Evolutionary conservation across 64 coral and sea anemone genomes (phyloP), one percentile per base, ranked within the genome.

Genomic region (Platygyra sinensis): DNA sequence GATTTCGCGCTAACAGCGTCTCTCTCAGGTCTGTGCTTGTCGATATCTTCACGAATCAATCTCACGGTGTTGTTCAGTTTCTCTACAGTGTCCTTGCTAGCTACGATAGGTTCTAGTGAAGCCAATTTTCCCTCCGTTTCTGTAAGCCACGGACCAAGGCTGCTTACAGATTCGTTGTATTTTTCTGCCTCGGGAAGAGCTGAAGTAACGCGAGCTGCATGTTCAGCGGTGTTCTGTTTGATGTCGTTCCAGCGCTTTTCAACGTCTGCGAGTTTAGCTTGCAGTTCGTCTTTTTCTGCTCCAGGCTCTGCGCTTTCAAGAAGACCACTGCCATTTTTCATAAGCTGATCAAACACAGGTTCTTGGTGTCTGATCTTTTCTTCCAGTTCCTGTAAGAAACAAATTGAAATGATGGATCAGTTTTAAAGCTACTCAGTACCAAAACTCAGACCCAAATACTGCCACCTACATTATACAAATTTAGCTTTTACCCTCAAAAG

Each of bases 291-390:
- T 86, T 87, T 86, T 63, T 99, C 97, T 12, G 94, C 32, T 16
- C 97, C 97, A 89, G 97, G 91, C 42, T 99, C 97, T 30, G 91
- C 88, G 65, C 86, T 94, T 50, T 99, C 97, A 31, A 99, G 52
- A 51, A 99, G 86, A 39, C 91, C 83, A 33, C 85, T 80, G 64
- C 97, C 91, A 31, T 76, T 93, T 91, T 86, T 93, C 76, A 96
- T 73, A 17, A 99, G 87, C 64, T 99, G 97, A 12, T 99, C 88
- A 72, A 88, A 93, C 17, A 93, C 91, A 16, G 91, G 94, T 80
- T 99, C 94, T 55, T 83, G 94, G 32, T 99, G 94, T 55, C 57
- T 79, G 73, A 99, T 91, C 88, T 88, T 95, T 14, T 93, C 94
- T 18, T 82, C 17, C 18, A 99, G 60, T 29, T 79, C 86, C 97